A percentile compares a stretch with the other conserved stretches of the same genome.
phyloP scores from a whole-genome alignment of 2,113 vertebrate species.

The Gymnarchus niloticus region DNA sequence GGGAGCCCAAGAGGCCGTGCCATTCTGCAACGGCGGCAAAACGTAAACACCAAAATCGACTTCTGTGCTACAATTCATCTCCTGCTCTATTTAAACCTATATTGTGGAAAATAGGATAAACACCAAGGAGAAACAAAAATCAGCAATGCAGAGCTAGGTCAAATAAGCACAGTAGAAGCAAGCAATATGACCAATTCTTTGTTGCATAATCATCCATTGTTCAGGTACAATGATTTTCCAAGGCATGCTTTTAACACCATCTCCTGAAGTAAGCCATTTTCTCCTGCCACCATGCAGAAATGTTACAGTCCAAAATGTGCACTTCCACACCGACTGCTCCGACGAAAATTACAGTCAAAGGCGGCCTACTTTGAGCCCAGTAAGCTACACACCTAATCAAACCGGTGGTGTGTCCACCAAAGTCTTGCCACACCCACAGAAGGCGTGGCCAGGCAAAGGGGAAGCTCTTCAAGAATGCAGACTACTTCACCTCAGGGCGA shows the following conservation, averaged over 20 bases:
- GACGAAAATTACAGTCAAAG: background rate
- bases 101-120: background rate
- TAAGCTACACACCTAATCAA: too few relatives aligned
- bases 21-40: background rate
- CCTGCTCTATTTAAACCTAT: slow-evolving; percentile 17
- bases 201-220: slow-evolving; percentile 52
- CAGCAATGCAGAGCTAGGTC: slow-evolving; percentile 39
- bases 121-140: slow-evolving; percentile 32
- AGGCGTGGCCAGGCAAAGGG: background rate
- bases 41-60: slow-evolving; percentile 25
- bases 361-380: background rate
- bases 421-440: background rate
- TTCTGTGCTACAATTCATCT: slow-evolving; percentile 38
- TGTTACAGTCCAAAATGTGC: background rate
- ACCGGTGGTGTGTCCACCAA: background rate
- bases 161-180: slow-evolving; percentile 38
- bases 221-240: slow-evolving; percentile 42
- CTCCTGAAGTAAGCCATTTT: too few relatives aligned
- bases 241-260: background rate
- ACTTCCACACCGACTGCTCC: background rate
- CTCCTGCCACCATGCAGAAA: background rate
- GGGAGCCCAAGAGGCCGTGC: background rate
- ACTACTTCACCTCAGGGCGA: too few relatives aligned
- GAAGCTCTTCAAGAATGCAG: too few relatives aligned
- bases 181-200: background rate